Evolutionary conservation across 2,888 invertebrate genomes (phyloP), one percentile per base, ranked within the genome.

Genomic region (Antitype chi): DNA sequence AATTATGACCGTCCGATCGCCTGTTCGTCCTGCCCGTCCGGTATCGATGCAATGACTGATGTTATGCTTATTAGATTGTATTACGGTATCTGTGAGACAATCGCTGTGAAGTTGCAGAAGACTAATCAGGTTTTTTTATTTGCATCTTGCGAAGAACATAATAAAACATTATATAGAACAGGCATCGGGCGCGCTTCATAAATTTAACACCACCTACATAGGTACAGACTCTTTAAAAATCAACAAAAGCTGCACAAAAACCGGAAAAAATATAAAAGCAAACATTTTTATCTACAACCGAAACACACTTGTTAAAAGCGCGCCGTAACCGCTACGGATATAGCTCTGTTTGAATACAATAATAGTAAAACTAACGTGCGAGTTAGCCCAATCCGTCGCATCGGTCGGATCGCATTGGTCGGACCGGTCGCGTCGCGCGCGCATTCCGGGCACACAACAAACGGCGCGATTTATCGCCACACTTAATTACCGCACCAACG

Each of bases 381-480:
- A 47, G 67, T 47, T 63, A 63, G 71, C 63, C 64, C 55, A 67
- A 28, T 25, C 17, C 32, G 38, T 28, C 74, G 68, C 47, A 25
- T 67, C 60, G 57, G 63, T 6, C n/a, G 63, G 38, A 23, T 15
- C 38, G 23, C 63, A 15, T 8, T 47, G 28, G 47, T 1, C 38
- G n/a, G 20, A 9, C 11, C 38, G 20, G 43, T 4, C 62, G 70
- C 59, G 9, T 38, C 57, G 59, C 64, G 32, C 52, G 9, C 70
- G 69, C 28, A 49, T 49, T 52, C 17, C 25, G 17, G 52, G 66
- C 70, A 77, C 72, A 74, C 67, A 69, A 70, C 67, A 73, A 52
- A 47, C 55, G 49, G 76, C 70, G 77, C 74, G 88, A 91, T 90
- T 91, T 90, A 91, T 90, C 76, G 81, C 76, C 76, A 75, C 84